Evolutionary conservation across 2,888 invertebrate genomes (phyloP), one percentile per base, ranked within the genome.

Genomic region (Scaptodrosophila latifasciaeformis): DNA sequence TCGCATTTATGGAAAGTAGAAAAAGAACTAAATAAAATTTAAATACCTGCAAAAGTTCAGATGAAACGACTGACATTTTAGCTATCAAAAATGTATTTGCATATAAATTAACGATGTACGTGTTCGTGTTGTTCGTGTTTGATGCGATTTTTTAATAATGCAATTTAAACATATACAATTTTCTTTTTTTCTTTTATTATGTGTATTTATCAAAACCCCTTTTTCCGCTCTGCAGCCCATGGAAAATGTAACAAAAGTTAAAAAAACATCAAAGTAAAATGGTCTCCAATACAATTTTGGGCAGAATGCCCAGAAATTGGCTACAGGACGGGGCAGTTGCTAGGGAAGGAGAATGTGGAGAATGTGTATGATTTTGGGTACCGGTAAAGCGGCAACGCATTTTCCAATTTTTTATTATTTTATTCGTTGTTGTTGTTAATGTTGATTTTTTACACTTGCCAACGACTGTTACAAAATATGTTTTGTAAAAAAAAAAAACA

Each of bases 11-110:
- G 24, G 24, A 7, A 3, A 5, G 24, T 3, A 24, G n/a, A n/a
- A 34, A 21, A 27, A 47, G 19, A 59, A 35, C 42, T 51, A 66
- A 66, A 79, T 72, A 60, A 75, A 75, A 72, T 71, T 72, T 71
- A 71, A 72, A 79, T 76, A 66, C 76, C 69, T 60, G 55, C 30
- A 50, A 62, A 57, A 62, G 50, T n/a, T 15, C 15, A 17, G 5
- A 9, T 37, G 15, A 18, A 2, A 37, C 15, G 9, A 68, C 56
- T 76, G 74, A 70, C 74, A 75, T 75, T 75, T 74, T 72, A 80
- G 80, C 80, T 72, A 75, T 75, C 77, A 75, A 75, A 75, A 67
- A 72, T 72, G 74, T 80, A 75, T 75, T 75, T 75, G 74, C 74
- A 75, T 75, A 76, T 75, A 75, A 77, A 75, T 75, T 75, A 75